These are phyloP conservation scores for Pinna nobilis DNA, from an alignment of 1,140 invertebrate species.

Conservation along the genomic window DNA sequence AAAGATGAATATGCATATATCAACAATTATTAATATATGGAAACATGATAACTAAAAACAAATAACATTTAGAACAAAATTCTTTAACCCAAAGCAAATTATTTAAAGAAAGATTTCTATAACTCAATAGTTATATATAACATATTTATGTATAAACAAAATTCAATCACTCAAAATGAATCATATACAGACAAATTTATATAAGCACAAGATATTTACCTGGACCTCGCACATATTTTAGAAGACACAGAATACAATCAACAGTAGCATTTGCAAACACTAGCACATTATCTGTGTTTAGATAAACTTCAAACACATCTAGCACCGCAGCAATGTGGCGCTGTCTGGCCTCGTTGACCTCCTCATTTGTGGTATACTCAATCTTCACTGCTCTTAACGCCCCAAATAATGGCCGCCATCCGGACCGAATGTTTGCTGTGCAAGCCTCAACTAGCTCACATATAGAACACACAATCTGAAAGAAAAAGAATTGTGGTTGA, in stretches of 20 bases:
- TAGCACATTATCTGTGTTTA: constrained; percentile 92
- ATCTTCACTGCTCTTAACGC: constrained; percentile 86
- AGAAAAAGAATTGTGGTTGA: too few relatives aligned
- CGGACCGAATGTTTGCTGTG: constrained; percentile 91
- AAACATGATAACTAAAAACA: too few relatives aligned
- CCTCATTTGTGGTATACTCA: constrained; percentile 74
- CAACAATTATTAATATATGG: too few relatives aligned
- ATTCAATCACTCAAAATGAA: not conserved
- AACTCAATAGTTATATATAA: too few relatives aligned
- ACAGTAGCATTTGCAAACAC: constrained; percentile 95
- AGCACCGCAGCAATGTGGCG: constrained; percentile 83
- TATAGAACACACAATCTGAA: constrained; percentile 93
- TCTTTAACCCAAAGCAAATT: too few relatives aligned
- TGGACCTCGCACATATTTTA: constrained; percentile 81
- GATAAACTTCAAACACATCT: constrained; percentile 94
- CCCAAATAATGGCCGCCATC: constrained; percentile 94
- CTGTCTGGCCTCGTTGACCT: constrained; percentile 73
- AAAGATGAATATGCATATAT: too few relatives aligned
- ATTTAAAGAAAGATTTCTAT: too few relatives aligned
- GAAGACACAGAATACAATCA: constrained; percentile 92
- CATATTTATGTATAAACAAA: too few relatives aligned
- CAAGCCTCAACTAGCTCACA: constrained; percentile 97
- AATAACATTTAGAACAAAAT: too few relatives aligned
- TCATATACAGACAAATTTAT: not conserved
- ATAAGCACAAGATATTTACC: too few relatives aligned